Evolutionary conservation across 1,140 invertebrate species (phyloP), one percentile per base, ranked within the genome.

Genomic region (Lasaia peninsularis): DNA sequence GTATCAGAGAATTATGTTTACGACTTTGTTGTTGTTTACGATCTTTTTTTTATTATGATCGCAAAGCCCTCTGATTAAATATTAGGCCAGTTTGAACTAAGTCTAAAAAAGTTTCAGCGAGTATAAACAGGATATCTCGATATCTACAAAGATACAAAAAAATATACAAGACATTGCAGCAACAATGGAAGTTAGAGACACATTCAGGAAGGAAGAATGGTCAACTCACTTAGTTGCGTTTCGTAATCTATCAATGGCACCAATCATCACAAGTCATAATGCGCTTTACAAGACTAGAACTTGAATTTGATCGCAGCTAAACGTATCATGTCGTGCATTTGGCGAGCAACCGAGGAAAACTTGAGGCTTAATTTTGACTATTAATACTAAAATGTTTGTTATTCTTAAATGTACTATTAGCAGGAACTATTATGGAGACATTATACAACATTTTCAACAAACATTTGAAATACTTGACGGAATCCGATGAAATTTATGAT

Each of bases 181-280:
- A 84, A 87, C 80, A 80, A 83, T 88, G 85, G 82, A 88, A 88
- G 84, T 83, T 78, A 81, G 69, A 76, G 76, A 75, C 69, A 58
- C 70, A 66, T 73, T 75, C 75, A 62, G 62, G 65, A 81, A 76
- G 73, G 62, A 63, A 64, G 75, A 83, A 78, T 61, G 69, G 69
- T 77, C 77, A 62, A 32, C 57, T 57, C 74, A 74, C 67, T 64
- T 70, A 77, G 75, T 84, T 73, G 73, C 77, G 77, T 68, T 75
- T 76, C 80, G 74, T 86, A 83, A 78, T 67, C 85, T 88, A 88
- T 81, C 82, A 88, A 86, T 88, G 85, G 85, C 85, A 88, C 85
- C 85, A 78, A 79, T 84, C 85, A 88, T 88, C 85, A 86, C 85
- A 86, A 84, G 75, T 85, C 70, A 85, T 84, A 86, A 88, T 83